Conservation (phyloP, 2,113 vertebrate genomes). For the Coracopsis vasa region DNA sequence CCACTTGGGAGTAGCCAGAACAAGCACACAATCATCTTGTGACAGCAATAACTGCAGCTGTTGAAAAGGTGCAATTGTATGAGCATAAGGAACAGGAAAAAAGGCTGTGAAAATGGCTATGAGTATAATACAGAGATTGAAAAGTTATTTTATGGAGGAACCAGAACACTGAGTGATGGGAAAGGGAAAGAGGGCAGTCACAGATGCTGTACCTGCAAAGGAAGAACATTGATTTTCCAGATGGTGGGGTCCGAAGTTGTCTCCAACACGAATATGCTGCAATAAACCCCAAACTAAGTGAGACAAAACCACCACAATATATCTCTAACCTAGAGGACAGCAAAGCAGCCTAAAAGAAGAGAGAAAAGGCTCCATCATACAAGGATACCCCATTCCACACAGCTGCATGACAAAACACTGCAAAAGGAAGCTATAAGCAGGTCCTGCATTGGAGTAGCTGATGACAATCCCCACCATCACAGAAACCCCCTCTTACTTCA, state of each 20-base stretch:
- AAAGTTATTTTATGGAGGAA: neutral
- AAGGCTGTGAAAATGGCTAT: rapidly evolving
- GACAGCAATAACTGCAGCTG: rapidly evolving
- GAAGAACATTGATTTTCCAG: rapidly evolving
- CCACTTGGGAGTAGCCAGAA: rapidly evolving
- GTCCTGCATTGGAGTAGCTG: rapidly evolving
- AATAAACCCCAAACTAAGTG: rapidly evolving
- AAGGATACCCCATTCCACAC: rapidly evolving
- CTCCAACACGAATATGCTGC: rapidly evolving
- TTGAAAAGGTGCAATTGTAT: rapidly evolving
- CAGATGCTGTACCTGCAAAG: rapidly evolving
- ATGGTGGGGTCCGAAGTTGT: rapidly evolving
- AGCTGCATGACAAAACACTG: neutral
- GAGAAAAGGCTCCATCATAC: rapidly evolving
- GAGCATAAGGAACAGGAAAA: rapidly evolving
- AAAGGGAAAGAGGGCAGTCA: rapidly evolving
- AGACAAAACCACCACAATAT: rapidly evolving
- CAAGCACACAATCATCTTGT: rapidly evolving
- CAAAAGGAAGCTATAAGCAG: rapidly evolving
- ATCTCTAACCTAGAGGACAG: rapidly evolving
- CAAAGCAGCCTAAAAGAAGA: rapidly evolving
- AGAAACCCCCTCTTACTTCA: neutral
- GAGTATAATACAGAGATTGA: rapidly evolving
- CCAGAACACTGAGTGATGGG: rapidly evolving
- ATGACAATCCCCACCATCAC: rapidly evolving